phyloP scores from a whole-genome alignment of 2,888 invertebrate genomes.

The Drosophila fulvimacula region DNA sequence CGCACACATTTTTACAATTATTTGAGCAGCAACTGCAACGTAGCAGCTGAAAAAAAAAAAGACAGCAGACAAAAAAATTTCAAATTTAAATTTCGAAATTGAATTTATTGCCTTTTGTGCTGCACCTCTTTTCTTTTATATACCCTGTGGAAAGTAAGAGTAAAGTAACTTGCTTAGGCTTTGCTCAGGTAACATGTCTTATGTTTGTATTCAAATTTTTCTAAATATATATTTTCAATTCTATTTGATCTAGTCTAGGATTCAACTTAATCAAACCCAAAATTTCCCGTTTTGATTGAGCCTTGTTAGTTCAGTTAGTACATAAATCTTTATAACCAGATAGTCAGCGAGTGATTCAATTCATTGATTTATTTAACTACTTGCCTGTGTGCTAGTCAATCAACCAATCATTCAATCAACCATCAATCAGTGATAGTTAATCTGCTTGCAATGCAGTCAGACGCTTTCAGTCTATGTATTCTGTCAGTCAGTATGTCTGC shows the following conservation, averaged over 20 bases:
- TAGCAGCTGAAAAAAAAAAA: constrained; percentile 10
- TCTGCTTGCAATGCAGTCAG: neutral
- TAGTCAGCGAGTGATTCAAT: neutral
- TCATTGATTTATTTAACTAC: neutral
- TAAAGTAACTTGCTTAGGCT: neutral
- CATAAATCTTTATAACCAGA: neutral
- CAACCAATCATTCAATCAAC: neutral
- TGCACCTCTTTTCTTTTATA: constrained; percentile 37
- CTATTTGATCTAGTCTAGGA: neutral
- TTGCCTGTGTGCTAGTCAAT: neutral
- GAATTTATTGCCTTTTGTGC: constrained; percentile 56
- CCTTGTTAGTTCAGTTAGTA: neutral
- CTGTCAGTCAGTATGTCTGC: too few relatives aligned
- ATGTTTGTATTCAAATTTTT: too few relatives aligned
- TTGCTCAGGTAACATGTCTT: neutral
- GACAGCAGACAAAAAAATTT: constrained; percentile 42
- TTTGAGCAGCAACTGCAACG: constrained; percentile 50
- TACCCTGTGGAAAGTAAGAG: constrained; percentile 6
- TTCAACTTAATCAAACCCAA: neutral
- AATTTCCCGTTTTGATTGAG: neutral
- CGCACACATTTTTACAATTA: constrained; percentile 64
- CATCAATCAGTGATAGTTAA: neutral
- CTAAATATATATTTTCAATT: too few relatives aligned
- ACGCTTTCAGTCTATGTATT: too few relatives aligned
- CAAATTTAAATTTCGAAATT: constrained; percentile 73